Conservation (phyloP, 1,140 invertebrate species). For the Solenopsis invicta region DNA sequence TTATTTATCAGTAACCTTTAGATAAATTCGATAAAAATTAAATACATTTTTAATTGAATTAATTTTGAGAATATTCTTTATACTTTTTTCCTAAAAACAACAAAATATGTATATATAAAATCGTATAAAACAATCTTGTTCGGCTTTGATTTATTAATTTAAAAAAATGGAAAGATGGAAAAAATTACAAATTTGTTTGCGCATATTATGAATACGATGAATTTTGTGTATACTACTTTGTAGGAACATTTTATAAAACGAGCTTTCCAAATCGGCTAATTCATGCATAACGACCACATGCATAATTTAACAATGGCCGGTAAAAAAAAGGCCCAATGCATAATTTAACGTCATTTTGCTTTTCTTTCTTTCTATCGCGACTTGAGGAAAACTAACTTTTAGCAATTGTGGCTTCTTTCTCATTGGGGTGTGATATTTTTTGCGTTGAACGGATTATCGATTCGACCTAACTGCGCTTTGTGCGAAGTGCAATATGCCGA, state of each 20-base stretch:
- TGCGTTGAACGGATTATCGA: slow-evolving; percentile 70
- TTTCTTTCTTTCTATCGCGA: background rate
- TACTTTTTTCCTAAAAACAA: background rate
- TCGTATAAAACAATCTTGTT: background rate
- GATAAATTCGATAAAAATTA: slow-evolving; percentile 23
- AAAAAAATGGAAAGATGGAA: background rate
- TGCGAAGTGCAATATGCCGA: slow-evolving; percentile 62
- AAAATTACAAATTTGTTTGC: slow-evolving; percentile 13
- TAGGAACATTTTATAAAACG: slow-evolving; percentile 9
- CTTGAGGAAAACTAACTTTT: slow-evolving; percentile 11
- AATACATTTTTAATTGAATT: slow-evolving; percentile 16
- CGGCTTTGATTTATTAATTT: slow-evolving; percentile 3
- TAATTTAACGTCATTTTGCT: slow-evolving; percentile 21
- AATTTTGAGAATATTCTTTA: background rate
- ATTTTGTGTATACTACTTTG: background rate
- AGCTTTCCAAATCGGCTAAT: background rate
- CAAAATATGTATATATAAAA: slow-evolving; percentile 1
- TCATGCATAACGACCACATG: slow-evolving; percentile 23
- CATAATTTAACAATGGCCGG: slow-evolving; percentile 31
- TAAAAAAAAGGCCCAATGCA: slow-evolving; percentile 8
- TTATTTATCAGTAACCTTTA: slow-evolving; percentile 17
- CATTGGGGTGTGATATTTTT: slow-evolving; percentile 48
- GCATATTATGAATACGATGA: background rate
- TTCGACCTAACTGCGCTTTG: slow-evolving; percentile 65
- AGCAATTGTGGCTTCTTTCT: slow-evolving; percentile 29